A percentile compares a stretch with the other conserved stretches of the same genome.
Evolutionary conservation across 2,888 invertebrate species (phyloP).

Genomic region (Euspilapteryx auroguttella): DNA sequence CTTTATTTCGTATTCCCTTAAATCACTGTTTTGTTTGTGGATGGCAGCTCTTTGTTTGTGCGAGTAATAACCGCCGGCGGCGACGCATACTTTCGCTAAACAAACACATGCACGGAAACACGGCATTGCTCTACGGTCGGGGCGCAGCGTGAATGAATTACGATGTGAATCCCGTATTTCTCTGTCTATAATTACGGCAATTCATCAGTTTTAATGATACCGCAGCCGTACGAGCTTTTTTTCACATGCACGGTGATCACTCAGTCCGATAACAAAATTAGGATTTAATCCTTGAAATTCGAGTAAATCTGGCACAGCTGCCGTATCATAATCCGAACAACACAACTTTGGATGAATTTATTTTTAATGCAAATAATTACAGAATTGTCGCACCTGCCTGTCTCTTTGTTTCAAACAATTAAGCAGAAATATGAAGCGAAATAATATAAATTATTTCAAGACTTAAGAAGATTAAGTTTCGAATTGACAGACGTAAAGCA

Average conservation of each 20-base stretch:
- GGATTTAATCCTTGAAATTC: conserved; percentile 39
- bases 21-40: conserved; percentile 39
- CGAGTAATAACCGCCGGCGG: conserved; percentile 15
- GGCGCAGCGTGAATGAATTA: no score
- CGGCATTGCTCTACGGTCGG: background rate
- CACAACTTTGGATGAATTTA: conserved; percentile 41
- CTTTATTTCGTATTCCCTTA: conserved; percentile 29
- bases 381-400: conserved; percentile 51
- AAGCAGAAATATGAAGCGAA: no score
- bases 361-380: conserved; percentile 57
- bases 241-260: conserved; percentile 18
- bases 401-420: conserved; percentile 46
- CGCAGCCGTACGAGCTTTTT: background rate
- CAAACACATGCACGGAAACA: background rate
- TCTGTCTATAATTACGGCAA: no score
- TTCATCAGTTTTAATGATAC: no score
- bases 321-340: conserved; percentile 45
- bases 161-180: no score
- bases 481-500: no score
- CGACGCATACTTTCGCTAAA: conserved; percentile 2
- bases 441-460: no score
- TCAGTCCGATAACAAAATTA: conserved; percentile 36
- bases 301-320: conserved; percentile 45
- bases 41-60: conserved; percentile 30
- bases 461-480: no score